A percentile compares a stretch with the other conserved stretches of the same genome.
Conservation (phyloP, 2,113 vertebrate genomes). For the Clarias batrachus region DNA sequence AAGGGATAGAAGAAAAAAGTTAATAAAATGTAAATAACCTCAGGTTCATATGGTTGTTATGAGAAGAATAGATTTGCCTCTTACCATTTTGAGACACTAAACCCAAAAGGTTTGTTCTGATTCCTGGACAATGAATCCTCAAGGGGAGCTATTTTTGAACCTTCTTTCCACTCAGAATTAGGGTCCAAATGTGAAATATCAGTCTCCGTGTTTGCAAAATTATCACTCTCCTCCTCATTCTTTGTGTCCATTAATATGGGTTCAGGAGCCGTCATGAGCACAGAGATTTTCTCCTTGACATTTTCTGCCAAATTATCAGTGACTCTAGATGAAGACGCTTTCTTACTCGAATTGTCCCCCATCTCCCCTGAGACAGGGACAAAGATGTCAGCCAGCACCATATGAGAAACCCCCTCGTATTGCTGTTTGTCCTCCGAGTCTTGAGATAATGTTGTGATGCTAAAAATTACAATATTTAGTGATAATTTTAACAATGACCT, state of each 20-base stretch:
- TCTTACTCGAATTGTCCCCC: not conserved
- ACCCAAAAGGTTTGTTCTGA: not conserved
- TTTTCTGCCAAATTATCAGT: not conserved
- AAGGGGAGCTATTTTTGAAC: not conserved
- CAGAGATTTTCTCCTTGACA: not conserved
- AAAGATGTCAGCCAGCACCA: constrained; percentile 4
- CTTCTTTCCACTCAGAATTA: not conserved
- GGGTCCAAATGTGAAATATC: not conserved
- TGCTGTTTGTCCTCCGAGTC: not conserved
- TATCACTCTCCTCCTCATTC: not conserved
- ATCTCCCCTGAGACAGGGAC: constrained; percentile 5
- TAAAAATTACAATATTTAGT: not conserved
- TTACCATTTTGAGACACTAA: not conserved
- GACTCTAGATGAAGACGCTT: not conserved
- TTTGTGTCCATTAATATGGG: not conserved
- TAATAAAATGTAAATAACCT: not conserved
- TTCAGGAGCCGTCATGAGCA: not conserved
- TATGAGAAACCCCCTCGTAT: constrained; percentile 13
- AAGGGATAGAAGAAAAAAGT: not conserved
- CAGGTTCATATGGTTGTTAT: not conserved
- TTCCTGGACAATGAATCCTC: not conserved
- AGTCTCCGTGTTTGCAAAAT: not conserved
- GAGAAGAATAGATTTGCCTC: not conserved
- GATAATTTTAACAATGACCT: not conserved
- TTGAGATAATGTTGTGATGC: not conserved